A percentile compares a stretch with the other conserved stretches of the same genome.
phyloP scores from a whole-genome alignment of 2,888 invertebrate genomes.

The Pegoplata infirma region DNA sequence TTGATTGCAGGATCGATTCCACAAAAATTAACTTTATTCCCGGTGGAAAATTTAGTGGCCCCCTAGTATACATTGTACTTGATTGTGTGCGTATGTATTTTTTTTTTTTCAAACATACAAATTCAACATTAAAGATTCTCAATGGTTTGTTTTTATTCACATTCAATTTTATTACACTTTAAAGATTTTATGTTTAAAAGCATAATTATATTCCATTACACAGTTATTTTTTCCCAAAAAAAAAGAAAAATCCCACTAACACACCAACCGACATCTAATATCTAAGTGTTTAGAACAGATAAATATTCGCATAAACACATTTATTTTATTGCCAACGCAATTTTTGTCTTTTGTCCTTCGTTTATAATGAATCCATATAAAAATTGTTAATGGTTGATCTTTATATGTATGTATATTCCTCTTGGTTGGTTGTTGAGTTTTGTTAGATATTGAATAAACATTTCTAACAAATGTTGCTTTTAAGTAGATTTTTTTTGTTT shows the following conservation, averaged over 20 bases:
- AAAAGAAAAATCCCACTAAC: background rate
- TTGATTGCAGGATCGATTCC: too few species aligned
- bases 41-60: too few species aligned
- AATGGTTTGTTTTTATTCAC: slow-evolving; percentile 2
- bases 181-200: slow-evolving; percentile 41
- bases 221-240: background rate
- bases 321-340: slow-evolving; percentile 17
- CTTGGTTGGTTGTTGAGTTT: too few species aligned
- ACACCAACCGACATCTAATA: background rate
- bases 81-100: too few species aligned
- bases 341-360: background rate
- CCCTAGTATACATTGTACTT: too few species aligned
- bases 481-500: background rate
- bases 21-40: too few species aligned
- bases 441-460: background rate
- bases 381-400: background rate
- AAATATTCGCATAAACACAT: slow-evolving; percentile 28
- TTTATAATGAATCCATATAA: background rate
- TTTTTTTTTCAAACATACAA: too few species aligned
- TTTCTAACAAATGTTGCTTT: background rate
- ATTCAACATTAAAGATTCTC: slow-evolving; percentile 1
- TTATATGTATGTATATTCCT: too few species aligned
- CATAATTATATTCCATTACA: slow-evolving; percentile 49
- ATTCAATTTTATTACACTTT: slow-evolving; percentile 52
- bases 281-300: too few species aligned